A percentile compares a stretch with the other conserved stretches of the same genome.
These are phyloP conservation scores for Drosophila imparisetae DNA, from an alignment of 2,888 invertebrate genomes.

Conservation along the genomic window DNA sequence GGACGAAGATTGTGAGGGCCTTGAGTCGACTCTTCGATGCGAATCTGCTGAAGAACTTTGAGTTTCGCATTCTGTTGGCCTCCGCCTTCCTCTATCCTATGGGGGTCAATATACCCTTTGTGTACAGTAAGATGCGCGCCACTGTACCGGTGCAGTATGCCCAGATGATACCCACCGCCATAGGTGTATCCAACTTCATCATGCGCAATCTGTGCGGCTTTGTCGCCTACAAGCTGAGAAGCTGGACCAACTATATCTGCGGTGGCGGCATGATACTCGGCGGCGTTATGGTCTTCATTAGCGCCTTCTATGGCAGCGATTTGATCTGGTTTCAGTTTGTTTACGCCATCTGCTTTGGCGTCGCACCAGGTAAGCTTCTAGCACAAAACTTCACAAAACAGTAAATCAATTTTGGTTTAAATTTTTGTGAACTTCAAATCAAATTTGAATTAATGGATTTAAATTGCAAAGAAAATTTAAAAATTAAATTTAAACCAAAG, in stretches of 20 bases:
- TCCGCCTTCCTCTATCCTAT: slow-evolving; percentile 89
- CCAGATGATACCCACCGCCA: slow-evolving; percentile 82
- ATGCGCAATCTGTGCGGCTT: slow-evolving; percentile 76
- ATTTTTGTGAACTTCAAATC: neutral
- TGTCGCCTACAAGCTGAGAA: slow-evolving; percentile 65
- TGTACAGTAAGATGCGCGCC: slow-evolving; percentile 87
- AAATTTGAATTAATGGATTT: neutral
- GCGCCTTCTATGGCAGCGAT: slow-evolving; percentile 86
- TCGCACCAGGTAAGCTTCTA: slow-evolving; percentile 73
- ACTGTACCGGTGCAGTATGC: slow-evolving; percentile 74
- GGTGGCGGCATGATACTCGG: slow-evolving; percentile 84
- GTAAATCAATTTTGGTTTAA: neutral
- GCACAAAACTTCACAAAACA: neutral
- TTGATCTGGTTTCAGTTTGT: slow-evolving; percentile 74
- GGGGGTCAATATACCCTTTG: slow-evolving; percentile 92
- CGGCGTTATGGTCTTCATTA: slow-evolving; percentile 86
- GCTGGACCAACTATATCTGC: slow-evolving; percentile 68
- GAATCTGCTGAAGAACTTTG: slow-evolving; percentile 63
- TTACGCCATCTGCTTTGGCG: slow-evolving; percentile 75
- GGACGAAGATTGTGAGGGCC: slow-evolving; percentile 54
- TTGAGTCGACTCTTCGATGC: slow-evolving; percentile 73
- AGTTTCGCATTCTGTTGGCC: slow-evolving; percentile 82
- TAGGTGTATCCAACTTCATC: slow-evolving; percentile 91
- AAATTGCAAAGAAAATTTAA: neutral
- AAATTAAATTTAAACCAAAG: neutral